phyloP scores from a whole-genome alignment of 2,113 vertebrate species.

The Chitala chitala region DNA sequence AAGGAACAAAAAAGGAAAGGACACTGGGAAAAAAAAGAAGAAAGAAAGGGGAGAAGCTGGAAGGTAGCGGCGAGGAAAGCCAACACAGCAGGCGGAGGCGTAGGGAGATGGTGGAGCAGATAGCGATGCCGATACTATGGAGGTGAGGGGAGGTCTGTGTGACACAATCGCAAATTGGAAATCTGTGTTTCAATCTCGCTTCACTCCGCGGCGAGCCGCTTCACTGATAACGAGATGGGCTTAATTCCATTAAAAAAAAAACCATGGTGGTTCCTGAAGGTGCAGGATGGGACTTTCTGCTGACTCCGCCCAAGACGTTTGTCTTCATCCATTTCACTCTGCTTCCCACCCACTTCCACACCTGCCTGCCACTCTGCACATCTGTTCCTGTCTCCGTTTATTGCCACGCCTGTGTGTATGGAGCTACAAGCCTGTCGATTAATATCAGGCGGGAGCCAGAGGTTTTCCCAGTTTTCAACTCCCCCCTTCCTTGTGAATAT shows the following conservation, averaged over 20 bases:
- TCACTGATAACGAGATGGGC: constrained; percentile 46
- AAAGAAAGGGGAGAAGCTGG: neutral
- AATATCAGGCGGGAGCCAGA: too few relatives aligned
- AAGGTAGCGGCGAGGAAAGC: neutral
- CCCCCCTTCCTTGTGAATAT: neutral
- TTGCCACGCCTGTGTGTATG: constrained; percentile 5
- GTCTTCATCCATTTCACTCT: constrained; percentile 19
- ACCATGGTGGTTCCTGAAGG: constrained; percentile 45
- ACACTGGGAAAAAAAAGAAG: neutral
- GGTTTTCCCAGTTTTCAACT: constrained; percentile 35
- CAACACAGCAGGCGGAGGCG: too few relatives aligned
- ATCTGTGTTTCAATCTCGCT: constrained; percentile 61
- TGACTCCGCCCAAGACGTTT: constrained; percentile 33
- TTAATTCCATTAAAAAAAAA: constrained; percentile 62
- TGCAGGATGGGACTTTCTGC: neutral
- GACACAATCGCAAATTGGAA: constrained; percentile 62
- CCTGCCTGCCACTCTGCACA: constrained; percentile 17
- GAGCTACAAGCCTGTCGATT: neutral
- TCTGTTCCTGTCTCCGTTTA: neutral
- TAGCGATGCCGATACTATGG: constrained; percentile 48
- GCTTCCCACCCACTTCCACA: neutral
- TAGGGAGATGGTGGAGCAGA: constrained; percentile 24
- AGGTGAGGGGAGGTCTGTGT: constrained; percentile 52
- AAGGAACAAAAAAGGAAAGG: neutral
- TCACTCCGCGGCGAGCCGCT: constrained; percentile 48